phyloP scores from a whole-genome alignment of 2,888 invertebrate species.

The Cephonodes hylas region DNA sequence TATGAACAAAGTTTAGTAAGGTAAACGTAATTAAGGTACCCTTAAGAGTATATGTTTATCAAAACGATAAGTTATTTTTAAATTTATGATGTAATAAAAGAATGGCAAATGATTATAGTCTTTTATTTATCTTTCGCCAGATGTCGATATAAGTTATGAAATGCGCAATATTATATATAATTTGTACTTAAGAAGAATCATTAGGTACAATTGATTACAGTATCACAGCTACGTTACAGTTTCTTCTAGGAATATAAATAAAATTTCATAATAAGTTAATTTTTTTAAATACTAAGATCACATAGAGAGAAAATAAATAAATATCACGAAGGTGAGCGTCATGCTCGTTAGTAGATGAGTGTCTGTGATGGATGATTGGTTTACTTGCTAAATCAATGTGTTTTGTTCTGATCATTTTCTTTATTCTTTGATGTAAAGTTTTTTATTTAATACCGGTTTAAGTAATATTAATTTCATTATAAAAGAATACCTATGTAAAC shows the following conservation, averaged over 20 bases:
- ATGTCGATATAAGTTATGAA: background rate
- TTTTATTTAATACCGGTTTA: no score
- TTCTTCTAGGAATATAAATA: conserved; percentile 24
- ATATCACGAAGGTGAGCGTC: background rate
- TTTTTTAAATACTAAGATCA: background rate
- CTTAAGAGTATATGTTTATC: conserved; percentile 43
- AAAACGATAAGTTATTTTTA: conserved; percentile 58
- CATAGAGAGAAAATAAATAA: background rate
- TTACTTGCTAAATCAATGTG: no score
- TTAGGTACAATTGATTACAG: conserved; percentile 15
- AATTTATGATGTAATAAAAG: conserved; percentile 61
- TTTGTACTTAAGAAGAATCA: conserved; percentile 31
- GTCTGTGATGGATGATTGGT: no score
- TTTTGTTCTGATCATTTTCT: no score
- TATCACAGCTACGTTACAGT: conserved; percentile 40
- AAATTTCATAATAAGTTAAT: background rate
- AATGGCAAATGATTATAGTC: conserved; percentile 31
- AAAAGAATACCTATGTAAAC: no score
- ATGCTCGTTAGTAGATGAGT: no score
- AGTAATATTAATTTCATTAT: no score
- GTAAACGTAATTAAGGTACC: conserved; percentile 39
- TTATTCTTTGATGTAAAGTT: no score
- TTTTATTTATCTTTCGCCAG: background rate
- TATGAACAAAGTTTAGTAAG: conserved; percentile 57
- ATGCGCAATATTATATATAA: conserved; percentile 5